Evolutionary conservation across 2,113 vertebrate genomes (phyloP).

Genomic region (Puma concolor): DNA sequence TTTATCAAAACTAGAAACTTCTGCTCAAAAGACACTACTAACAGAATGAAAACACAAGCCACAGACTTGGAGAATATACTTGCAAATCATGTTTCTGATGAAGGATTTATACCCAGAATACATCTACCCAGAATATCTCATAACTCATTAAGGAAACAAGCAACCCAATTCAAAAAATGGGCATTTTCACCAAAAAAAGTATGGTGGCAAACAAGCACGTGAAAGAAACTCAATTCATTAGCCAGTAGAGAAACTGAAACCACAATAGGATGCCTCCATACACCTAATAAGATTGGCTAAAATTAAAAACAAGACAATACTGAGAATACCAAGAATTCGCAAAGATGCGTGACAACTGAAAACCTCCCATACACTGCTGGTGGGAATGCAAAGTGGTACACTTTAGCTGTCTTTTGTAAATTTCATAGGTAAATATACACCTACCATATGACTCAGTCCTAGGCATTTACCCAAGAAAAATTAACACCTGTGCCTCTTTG

Average conservation of each 20-base stretch:
- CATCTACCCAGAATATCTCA: background rate
- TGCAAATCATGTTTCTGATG: background rate
- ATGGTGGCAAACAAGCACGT: background rate
- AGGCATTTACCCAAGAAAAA: background rate
- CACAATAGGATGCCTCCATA: background rate
- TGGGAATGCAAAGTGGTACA: background rate
- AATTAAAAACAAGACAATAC: background rate
- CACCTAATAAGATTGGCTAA: background rate
- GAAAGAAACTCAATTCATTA: background rate
- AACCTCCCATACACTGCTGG: background rate
- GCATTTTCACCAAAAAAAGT: background rate
- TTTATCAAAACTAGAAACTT: slow-evolving; percentile 13
- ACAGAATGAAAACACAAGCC: background rate
- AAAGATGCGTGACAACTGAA: background rate
- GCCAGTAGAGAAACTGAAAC: background rate
- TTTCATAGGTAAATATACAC: background rate
- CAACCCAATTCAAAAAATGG: background rate
- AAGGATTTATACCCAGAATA: background rate
- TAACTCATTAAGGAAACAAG: background rate
- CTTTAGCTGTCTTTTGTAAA: background rate
- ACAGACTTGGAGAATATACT: background rate
- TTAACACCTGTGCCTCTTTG: background rate
- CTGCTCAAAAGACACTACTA: background rate
- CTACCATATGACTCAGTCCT: background rate
- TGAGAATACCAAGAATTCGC: background rate